Conservation (phyloP, 2,888 invertebrate genomes). For the Meiosimyza decipiens region DNA sequence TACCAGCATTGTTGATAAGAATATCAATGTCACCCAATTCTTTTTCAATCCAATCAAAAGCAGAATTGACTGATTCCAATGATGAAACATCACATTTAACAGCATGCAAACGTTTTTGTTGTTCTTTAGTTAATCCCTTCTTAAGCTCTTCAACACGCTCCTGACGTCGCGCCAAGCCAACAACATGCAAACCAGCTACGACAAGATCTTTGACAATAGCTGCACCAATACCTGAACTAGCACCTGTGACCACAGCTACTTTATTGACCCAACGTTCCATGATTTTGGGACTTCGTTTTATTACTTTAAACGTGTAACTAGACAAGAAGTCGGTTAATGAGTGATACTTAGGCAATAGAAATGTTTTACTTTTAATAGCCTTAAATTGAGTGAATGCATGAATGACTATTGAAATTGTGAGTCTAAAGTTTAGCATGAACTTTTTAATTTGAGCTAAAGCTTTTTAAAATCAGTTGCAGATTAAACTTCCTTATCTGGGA, state of each 20-base stretch:
- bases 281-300: constrained; percentile 41
- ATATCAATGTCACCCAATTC: constrained; percentile 70
- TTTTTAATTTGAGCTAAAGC: too few species aligned
- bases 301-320: too few species aligned
- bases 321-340: too few species aligned
- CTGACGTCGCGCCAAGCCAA: constrained; percentile 69
- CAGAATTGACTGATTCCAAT: constrained; percentile 68
- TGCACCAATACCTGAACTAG: constrained; percentile 72
- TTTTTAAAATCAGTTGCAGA: too few species aligned
- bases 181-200: constrained; percentile 69
- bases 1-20: constrained; percentile 72
- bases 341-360: too few species aligned
- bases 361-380: too few species aligned
- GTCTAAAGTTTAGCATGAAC: too few species aligned
- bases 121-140: constrained; percentile 37
- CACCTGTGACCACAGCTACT: constrained; percentile 73
- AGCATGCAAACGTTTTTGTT: constrained; percentile 45
- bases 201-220: constrained; percentile 66
- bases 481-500: too few species aligned
- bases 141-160: constrained; percentile 55
- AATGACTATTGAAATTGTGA: too few species aligned
- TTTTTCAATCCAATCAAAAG: constrained; percentile 68
- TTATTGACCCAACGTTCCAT: constrained; percentile 72
- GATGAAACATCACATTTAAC: constrained; percentile 67
- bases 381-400: too few species aligned